A percentile compares a stretch with the other conserved stretches of the same genome.
Conservation (phyloP, 2,113 vertebrate genomes). For the Otis tarda region DNA sequence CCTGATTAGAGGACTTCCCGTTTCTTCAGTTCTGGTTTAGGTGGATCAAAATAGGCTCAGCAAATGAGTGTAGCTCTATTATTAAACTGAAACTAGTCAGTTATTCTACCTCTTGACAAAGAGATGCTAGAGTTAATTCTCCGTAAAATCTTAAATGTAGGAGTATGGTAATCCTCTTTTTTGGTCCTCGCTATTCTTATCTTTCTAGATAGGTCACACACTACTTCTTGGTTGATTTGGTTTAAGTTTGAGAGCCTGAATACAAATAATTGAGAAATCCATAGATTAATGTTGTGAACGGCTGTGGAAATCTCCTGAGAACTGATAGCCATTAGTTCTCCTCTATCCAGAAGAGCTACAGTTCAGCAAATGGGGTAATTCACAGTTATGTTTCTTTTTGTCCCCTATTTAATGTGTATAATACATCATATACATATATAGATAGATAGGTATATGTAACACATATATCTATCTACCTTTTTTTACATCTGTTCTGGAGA, state of each 20-base stretch:
- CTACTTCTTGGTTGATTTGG: neutral
- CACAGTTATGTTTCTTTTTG: neutral
- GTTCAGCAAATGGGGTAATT: neutral
- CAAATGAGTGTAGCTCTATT: neutral
- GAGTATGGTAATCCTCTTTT: neutral
- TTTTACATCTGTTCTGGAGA: neutral
- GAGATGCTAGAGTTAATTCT: neutral
- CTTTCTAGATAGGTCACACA: accelerated
- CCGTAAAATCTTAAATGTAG: neutral
- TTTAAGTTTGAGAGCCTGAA: neutral
- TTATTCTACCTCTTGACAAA: neutral
- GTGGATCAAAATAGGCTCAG: neutral
- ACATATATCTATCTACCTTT: neutral
- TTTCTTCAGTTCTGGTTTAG: neutral
- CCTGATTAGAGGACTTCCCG: neutral
- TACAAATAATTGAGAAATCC: neutral
- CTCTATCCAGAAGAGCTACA: neutral
- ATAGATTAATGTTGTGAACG: neutral
- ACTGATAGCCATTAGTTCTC: neutral
- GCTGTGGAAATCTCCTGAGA: neutral
- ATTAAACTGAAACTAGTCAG: neutral
- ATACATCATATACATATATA: neutral
- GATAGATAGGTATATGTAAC: neutral
- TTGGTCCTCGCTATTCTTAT: neutral
- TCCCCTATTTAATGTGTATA: neutral